phyloP scores from a whole-genome alignment of 1,140 invertebrate genomes.

The Pseudomyrmex cubaensis region DNA sequence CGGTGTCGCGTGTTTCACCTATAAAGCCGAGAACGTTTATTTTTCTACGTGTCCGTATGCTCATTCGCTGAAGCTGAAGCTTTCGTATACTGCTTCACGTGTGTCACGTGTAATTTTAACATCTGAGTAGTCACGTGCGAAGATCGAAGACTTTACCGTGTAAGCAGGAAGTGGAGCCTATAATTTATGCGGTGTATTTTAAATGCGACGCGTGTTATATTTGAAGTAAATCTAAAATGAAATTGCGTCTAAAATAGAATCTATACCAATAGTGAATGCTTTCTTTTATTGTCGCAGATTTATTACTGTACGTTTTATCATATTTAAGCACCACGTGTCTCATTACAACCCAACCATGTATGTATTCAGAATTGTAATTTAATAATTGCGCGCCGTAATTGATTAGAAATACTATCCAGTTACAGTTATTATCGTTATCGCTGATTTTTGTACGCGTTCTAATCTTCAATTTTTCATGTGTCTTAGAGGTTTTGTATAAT shows the following conservation, averaged over 20 bases:
- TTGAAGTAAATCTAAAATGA: neutral
- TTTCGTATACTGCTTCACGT: slow-evolving; percentile 18
- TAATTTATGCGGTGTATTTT: slow-evolving; percentile 20
- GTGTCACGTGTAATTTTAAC: slow-evolving; percentile 49
- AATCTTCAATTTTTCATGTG: slow-evolving; percentile 57
- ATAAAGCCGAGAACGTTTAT: slow-evolving; percentile 30
- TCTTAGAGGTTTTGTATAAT: slow-evolving; percentile 28
- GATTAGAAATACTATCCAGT: slow-evolving; percentile 31
- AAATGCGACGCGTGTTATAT: neutral
- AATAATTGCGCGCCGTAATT: slow-evolving; percentile 23
- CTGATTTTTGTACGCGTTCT: slow-evolving; percentile 40
- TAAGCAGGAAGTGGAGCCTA: neutral
- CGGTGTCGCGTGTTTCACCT: slow-evolving; percentile 30
- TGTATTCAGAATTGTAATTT: slow-evolving; percentile 19
- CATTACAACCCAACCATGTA: neutral
- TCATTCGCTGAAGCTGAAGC: neutral
- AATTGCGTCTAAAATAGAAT: neutral
- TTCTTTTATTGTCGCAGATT: neutral
- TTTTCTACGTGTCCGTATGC: slow-evolving; percentile 25
- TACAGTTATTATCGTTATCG: slow-evolving; percentile 21
- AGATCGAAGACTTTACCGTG: neutral
- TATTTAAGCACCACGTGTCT: neutral
- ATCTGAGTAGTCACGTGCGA: neutral
- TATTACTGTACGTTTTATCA: neutral
- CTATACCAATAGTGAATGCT: neutral